Base-by-base conservation (phyloP, 2,797 vertebrate species). In the Alectoris magna region DNA sequence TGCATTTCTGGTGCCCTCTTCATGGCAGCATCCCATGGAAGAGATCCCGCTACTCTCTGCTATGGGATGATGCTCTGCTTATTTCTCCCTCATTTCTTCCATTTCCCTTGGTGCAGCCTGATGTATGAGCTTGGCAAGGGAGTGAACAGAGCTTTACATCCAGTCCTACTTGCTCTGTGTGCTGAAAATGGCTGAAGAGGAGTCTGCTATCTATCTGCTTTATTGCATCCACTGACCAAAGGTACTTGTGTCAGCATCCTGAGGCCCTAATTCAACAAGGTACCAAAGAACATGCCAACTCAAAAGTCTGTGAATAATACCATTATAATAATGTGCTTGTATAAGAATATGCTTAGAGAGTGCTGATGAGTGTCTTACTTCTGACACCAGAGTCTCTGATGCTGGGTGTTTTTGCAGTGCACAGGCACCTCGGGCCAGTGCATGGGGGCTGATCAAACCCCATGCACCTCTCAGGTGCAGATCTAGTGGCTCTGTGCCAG, bases 41-140 rank as follows among this genome's bases (percentile, higher is more conserved):
- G 36, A 24, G 5, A 3, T 18, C 11, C 19, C 36, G 55, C 44
- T 3, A 3, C 43, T 43, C 4, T 0, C 3, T 0, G 1, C 6
- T 6, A 19, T 49, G 48, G 11, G 38, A 27, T 23, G 16, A 51
- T 36, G 15, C 31, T 67, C 83, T 78, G 55, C 27, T 87, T 59
- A 31, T 60, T 59, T 39, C 21, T 72, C n/a, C 27, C n/a, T 0
- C 3, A 7, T 36, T 66, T 43, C 29, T 43, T 79, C 27, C 12
- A 3, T 36, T 68, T 8, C 17, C 43, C 34, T 60, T 70, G 46
- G 62, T n/a, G 34, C 29, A 38, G 5, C 19, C 9, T 3, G 8
- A 56, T 14, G 3, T 2, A 13, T 0, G 3, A 56, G 15, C 9
- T 66, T 1, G 0, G 10, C 29, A 46, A 66, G 5, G 63, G 34